A percentile compares a stretch with the other conserved stretches of the same genome.
phyloP scores from a whole-genome alignment of 2,113 vertebrate species.

The Sakesphorus luctuosus region DNA sequence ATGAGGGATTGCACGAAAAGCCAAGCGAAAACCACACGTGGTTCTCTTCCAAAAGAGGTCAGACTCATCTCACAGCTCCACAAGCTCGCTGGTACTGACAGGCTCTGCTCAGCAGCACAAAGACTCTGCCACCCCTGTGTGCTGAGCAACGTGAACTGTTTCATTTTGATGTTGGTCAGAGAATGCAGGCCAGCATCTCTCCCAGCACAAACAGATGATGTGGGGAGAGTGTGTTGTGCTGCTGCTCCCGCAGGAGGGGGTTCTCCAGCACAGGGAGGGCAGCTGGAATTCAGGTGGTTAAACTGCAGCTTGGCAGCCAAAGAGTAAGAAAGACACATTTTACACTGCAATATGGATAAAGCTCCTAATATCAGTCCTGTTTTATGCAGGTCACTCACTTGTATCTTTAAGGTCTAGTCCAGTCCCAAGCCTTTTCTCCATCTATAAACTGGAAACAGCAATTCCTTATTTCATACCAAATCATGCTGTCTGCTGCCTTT shows the following conservation, averaged over 20 bases:
- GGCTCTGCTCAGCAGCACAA: not conserved
- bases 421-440: not conserved
- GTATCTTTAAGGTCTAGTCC: not conserved
- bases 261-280: not conserved
- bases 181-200: not conserved
- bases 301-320: not conserved
- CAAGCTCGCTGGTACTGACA: not conserved
- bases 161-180: not conserved
- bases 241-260: not conserved
- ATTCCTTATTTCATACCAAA: not conserved
- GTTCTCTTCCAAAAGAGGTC: constrained; percentile 46
- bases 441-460: not conserved
- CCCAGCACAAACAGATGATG: not conserved
- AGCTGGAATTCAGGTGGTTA: not conserved
- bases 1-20: not conserved
- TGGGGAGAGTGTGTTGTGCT: not conserved
- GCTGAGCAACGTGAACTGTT: not conserved
- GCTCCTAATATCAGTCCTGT: not conserved
- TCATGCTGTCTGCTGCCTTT: not conserved
- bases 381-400: not conserved
- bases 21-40: constrained; percentile 31
- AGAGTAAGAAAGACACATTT: not conserved
- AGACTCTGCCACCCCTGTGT: not conserved
- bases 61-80: not conserved
- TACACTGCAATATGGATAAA: not conserved